Base-by-base conservation (phyloP, 2,797 vertebrate genomes). In the Enteromius afrohamiltoni region DNA sequence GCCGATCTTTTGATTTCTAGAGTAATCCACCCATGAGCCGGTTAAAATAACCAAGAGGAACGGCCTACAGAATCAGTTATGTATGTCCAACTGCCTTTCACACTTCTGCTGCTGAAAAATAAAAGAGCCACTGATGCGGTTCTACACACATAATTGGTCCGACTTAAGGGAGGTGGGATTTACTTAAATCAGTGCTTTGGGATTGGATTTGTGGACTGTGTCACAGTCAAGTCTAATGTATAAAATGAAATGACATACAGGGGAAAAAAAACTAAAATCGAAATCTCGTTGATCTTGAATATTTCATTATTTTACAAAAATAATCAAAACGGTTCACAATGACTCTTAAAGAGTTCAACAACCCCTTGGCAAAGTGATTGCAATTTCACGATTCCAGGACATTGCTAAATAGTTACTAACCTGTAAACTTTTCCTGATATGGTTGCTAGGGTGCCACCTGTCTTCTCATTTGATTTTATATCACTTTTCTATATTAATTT, bases 1-100 rank as follows among this genome's bases (percentile, higher is more conserved):
- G 75, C 69, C 73, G 78, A 86, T 87, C 42, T 86, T 85, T 82
- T 83, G 51, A 78, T 81, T 81, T 82, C 49, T 77, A 6, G 67
- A 77, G 81, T 82, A 77, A 64, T 87, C 80, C 85, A 86, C 67
- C 70, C 82, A 70, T 81, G 76, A 83, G 67, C 64, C 60, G 40
- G 77, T 77, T 74, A 85, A 81, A 82, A 82, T 60, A 83, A 69
- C 81, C 53, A 45, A 82, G 45, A 74, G 49, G 37, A 81, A 64
- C 6, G 29, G 40, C 47, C 67, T 23, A 51, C 82, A 42, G 31
- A 69, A 82, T 77, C 62, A 77, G 53, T 64, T 71, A 45, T 77
- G 73, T 77, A 69, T 77, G 64, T 84, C 47, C 31, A 23, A 71
- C 73, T 64, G 37, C 75, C 60, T 55, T 55, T 76, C 34, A 67